A percentile compares a stretch with the other conserved stretches of the same genome.
phyloP scores from a whole-genome alignment of 2,888 invertebrate genomes.

The Scaptomyza tumidula region DNA sequence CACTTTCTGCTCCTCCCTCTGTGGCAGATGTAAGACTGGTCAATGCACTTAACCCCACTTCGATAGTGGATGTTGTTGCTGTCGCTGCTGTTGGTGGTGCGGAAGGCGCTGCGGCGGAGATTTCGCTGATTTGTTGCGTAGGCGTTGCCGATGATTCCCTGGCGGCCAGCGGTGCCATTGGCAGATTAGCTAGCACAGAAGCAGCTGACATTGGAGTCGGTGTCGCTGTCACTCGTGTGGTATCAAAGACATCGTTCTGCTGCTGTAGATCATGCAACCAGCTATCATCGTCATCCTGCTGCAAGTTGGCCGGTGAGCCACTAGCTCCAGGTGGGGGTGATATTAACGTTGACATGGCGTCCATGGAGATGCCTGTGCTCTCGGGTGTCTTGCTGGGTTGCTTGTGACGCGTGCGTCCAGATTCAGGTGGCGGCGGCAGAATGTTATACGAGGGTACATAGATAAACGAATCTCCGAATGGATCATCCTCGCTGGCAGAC shows the following conservation, averaged over 20 bases:
- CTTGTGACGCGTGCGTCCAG: constrained; percentile 83
- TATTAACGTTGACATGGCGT: constrained; percentile 63
- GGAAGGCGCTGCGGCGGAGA: constrained; percentile 27
- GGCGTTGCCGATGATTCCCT: constrained; percentile 77
- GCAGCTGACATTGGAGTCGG: constrained; percentile 55
- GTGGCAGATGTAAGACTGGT: constrained; percentile 27
- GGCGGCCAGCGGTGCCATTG: constrained; percentile 76
- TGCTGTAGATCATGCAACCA: constrained; percentile 82
- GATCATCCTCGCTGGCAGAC: constrained; percentile 87
- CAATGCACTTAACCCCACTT: constrained; percentile 49
- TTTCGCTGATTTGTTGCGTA: constrained; percentile 68
- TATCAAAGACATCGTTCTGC: constrained; percentile 82
- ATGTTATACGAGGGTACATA: constrained; percentile 85
- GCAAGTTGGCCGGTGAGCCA: constrained; percentile 60
- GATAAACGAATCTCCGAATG: constrained; percentile 91
- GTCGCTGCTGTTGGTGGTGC: constrained; percentile 8
- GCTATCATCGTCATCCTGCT: constrained; percentile 77
- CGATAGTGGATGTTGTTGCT: constrained; percentile 17
- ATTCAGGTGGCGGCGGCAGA: constrained; percentile 83
- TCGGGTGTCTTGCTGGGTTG: constrained; percentile 79
- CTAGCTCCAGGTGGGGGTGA: constrained; percentile 55
- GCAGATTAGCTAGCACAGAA: constrained; percentile 50
- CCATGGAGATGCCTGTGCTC: constrained; percentile 32
- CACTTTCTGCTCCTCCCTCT: constrained; percentile 4
- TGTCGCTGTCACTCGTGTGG: constrained; percentile 72